Evolutionary conservation across 2,113 vertebrate species (phyloP), one percentile per base, ranked within the genome.

Genomic region (Macquaria australasica): DNA sequence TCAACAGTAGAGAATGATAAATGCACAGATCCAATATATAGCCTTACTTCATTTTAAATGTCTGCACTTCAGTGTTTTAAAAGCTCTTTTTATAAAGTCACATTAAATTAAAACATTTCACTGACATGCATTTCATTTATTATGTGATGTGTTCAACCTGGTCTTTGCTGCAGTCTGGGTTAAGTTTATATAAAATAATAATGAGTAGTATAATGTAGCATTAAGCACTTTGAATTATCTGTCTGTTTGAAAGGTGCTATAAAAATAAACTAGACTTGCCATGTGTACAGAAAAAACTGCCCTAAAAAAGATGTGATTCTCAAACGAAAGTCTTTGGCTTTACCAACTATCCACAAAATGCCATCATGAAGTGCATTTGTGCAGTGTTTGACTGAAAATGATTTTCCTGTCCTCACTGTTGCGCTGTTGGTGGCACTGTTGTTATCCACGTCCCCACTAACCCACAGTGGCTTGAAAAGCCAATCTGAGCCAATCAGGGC

Each of bases 401-500:
- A 73, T 60, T 48, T 31, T 43, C 18, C 23, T 7, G 4, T 51
- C 39, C 45, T 58, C 25, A 25, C 10, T 25, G 39, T 50, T 73
- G 48, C 56, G 28, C 56, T 74, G 62, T 8, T 62, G 28, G 53
- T 70, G 28, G 34, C 34, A 41, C 6, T 23, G 64, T 28, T 77
- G 25, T 59, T 23, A 73, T 58, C 60, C 14, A 20, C 3, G 0
- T 58, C 23, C 3, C 8, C 60, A 51, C 20, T 39, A 59, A 55
- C 43, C 21, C 31, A 34, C 41, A n/a, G 28, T 53, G 45, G 41
- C 55, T 62, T 58, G 28, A 71, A 59, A 60, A 75, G 12, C 18
- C 48, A 55, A 66, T 77, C 43, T 55, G 60, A 45, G 20, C 67
- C 77, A 60, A 72, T 81, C 69, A 75, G 14, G 31, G 59, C 21